Base-by-base conservation (phyloP, 2,113 vertebrate species). In the Connochaetes taurinus region DNA sequence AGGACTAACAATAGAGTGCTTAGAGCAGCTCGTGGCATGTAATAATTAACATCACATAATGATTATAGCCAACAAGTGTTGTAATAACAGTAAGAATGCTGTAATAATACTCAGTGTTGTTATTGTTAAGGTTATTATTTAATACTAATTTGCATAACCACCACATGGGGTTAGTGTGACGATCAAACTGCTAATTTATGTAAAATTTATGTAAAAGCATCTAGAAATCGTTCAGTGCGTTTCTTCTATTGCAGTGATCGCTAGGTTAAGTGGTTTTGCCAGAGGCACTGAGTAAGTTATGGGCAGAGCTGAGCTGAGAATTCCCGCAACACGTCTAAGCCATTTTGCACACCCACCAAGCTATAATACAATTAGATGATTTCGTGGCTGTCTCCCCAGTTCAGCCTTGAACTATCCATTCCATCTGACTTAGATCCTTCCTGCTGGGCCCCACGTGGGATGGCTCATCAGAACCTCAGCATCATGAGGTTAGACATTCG, bases 381-480 rank as follows among this genome's bases (percentile, higher is more conserved):
- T 31, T 80, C 11, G 31, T 9, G 33, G 11, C 58, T 2, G 2
- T 31, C 36, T 64, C 93, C 14, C 2, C 45, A 15, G 5, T 43
- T 21, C 45, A 64, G n/a, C 21, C 36, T 33, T 7, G 19, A 82
- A 57, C 33, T 1, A 0, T 6, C 21, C 5, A 1, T 43, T 57
- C 45, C 31, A 2, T 50, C 31, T 19, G n/a, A n/a, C 10, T 60
- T 8, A 10, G 17, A 53, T 19, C 45, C 11, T 21, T 9, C 1
- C 5, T 12, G 3, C 57, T 60, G 27, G 7, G 21, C 6, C 15
- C 71, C 33, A 15, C 0, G 0, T 45, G 16, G 43, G 27, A 13
- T 43, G 33, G 55, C 10, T 87, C 50, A 47, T 7, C 16, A 55
- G 12, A 7, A 21, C 6, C 58, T 62, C 21, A 21, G 25, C 33